Base-by-base conservation (phyloP, 2,113 vertebrate species). In the Corythaixoides concolor region DNA sequence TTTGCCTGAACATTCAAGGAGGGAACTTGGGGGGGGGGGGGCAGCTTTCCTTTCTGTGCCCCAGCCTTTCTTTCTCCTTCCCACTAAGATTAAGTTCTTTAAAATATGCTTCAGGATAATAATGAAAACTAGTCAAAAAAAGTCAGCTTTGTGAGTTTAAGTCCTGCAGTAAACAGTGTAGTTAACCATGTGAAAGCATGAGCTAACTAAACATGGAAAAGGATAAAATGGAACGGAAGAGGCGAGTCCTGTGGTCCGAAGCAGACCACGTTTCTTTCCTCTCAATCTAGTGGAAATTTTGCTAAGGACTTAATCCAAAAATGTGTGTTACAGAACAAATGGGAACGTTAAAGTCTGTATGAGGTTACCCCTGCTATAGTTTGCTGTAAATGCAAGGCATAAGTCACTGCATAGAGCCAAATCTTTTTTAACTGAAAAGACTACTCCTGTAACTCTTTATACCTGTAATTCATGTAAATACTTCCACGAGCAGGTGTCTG, bases 201-300 rank as follows among this genome's bases (percentile, higher is more conserved):
- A 95, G 70, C 75, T 95, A 76, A 89, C 74, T 87, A 85, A 96
- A 93, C 66, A 66, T n/a, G 62, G 53, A 84, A 91, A 85, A 73
- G 87, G 77, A 67, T 76, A 91, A 89, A 96, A 89, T 2, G 37
- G 60, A 96, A 60, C 2, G 14, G 83, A 88, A 93, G 81, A 91
- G 70, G 74, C 23, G 1, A 95, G 66, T 95, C 75, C 92, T 96
- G 95, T 92, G 91, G 91, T 94, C 94, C 58, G 2, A 79, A 89
- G 68, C 80, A 96, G 93, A 91, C 87, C 80, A 73, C 0, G 49
- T 89, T 95, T 88, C 96, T 95, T 97, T 96, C 91, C 87, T 95
- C 74, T 91, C 75, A 62, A 79, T 79, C 80, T 58, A 91, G 89
- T 95, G 94, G 93, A 97, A 96, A 93, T 95, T 96, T 95, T 96